phyloP scores from a whole-genome alignment of 2,113 vertebrate genomes.

The Ophthalmolycus amberensis region DNA sequence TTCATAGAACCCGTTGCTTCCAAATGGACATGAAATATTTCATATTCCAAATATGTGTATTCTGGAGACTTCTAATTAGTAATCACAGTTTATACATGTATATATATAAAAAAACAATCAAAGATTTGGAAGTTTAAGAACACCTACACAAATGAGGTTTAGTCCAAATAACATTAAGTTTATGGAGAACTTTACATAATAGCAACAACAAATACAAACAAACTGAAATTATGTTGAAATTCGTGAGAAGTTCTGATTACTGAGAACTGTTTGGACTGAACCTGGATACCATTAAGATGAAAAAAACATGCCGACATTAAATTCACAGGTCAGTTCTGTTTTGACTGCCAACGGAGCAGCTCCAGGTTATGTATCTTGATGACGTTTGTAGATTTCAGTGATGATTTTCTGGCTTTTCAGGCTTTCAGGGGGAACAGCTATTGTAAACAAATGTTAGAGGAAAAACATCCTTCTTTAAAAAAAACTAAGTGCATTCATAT shows the following conservation, averaged over 20 bases:
- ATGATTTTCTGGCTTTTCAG: neutral
- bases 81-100: neutral
- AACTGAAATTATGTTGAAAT: neutral
- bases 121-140: neutral
- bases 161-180: neutral
- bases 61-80: no score
- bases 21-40: neutral
- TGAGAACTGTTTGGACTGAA: neutral
- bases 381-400: neutral
- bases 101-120: neutral
- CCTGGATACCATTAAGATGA: neutral
- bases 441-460: neutral
- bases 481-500: neutral
- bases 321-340: constrained; percentile 5
- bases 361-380: neutral
- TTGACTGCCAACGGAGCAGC: neutral
- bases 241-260: neutral
- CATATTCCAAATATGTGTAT: neutral
- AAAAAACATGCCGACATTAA: neutral
- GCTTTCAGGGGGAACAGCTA: neutral
- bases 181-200: neutral
- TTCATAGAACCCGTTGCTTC: neutral
- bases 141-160: neutral
- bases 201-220: neutral
- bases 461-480: neutral